Conservation (phyloP, 2,888 invertebrate species). For the Lobophora halterata region DNA sequence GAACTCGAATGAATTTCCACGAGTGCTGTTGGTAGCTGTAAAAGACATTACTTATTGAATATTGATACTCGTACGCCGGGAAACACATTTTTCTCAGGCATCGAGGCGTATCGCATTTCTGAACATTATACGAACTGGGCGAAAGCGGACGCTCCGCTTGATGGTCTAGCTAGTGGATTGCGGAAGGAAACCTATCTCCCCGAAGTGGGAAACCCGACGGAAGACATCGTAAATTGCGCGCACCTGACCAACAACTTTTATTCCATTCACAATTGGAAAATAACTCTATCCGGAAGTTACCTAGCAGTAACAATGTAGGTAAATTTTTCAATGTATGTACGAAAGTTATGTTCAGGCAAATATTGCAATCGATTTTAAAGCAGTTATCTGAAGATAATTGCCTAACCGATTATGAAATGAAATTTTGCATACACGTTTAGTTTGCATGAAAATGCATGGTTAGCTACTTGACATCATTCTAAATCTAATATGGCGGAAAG, state of each 20-base stretch:
- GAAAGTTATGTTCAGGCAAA: no score
- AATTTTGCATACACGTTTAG: no score
- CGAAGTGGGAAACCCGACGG: constrained; percentile 29
- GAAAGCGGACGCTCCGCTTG: constrained; percentile 43
- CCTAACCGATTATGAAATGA: no score
- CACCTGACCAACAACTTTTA: constrained; percentile 29
- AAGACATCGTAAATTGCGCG: constrained; percentile 24
- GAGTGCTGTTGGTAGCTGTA: constrained; percentile 13
- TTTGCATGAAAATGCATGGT: no score
- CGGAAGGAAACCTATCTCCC: constrained; percentile 39
- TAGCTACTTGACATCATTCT: no score
- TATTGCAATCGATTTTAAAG: no score
- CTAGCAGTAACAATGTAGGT: no score
- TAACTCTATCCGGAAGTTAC: constrained; percentile 6
- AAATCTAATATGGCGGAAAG: no score
- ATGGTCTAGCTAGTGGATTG: constrained; percentile 26
- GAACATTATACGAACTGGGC: constrained; percentile 39
- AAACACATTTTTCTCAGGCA: constrained; percentile 72
- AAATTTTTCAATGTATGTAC: no score
- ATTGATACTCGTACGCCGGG: constrained; percentile 27
- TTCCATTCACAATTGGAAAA: constrained; percentile 17
- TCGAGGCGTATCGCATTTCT: constrained; percentile 58
- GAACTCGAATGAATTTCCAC: constrained; percentile 17
- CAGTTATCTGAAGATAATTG: no score
- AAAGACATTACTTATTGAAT: constrained; percentile 26